phyloP scores from a whole-genome alignment of 2,797 vertebrate genomes.

The Heteromormyrus szaboi region DNA sequence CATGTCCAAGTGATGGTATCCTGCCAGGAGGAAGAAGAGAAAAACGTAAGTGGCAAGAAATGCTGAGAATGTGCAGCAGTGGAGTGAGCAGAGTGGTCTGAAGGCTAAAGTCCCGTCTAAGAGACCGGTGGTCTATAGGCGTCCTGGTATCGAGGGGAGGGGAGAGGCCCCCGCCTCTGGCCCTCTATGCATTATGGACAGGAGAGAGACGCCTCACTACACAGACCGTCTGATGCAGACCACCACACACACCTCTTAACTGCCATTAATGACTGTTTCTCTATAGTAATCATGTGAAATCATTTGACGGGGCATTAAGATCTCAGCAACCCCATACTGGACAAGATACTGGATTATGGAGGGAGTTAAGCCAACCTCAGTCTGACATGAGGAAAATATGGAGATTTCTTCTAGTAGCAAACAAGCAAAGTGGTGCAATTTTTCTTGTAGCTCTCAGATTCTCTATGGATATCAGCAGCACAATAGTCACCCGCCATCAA shows the following conservation, averaged over 20 bases:
- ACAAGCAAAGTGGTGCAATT: neutral
- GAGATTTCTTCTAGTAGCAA: neutral
- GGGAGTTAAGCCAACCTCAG: neutral
- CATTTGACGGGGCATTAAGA: neutral
- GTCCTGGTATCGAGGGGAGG: neutral
- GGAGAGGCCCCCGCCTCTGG: neutral
- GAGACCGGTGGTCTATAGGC: neutral
- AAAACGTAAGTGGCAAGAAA: constrained; percentile 19
- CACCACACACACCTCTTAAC: neutral
- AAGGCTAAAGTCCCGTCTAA: neutral
- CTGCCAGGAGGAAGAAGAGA: constrained; percentile 51
- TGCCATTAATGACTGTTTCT: neutral
- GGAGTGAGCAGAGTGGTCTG: neutral
- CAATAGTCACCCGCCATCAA: neutral
- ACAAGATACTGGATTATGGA: neutral
- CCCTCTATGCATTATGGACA: neutral
- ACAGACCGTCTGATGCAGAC: neutral
- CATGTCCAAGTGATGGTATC: constrained; percentile 98
- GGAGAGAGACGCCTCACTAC: neutral
- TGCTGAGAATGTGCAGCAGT: neutral
- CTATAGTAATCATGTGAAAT: neutral
- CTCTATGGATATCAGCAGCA: neutral
- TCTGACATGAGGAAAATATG: neutral
- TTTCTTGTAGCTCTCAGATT: neutral
- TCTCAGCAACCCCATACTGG: neutral